These are phyloP conservation scores for Aphis gossypii DNA, from an alignment of 1,140 invertebrate species.

Conservation along the genomic window DNA sequence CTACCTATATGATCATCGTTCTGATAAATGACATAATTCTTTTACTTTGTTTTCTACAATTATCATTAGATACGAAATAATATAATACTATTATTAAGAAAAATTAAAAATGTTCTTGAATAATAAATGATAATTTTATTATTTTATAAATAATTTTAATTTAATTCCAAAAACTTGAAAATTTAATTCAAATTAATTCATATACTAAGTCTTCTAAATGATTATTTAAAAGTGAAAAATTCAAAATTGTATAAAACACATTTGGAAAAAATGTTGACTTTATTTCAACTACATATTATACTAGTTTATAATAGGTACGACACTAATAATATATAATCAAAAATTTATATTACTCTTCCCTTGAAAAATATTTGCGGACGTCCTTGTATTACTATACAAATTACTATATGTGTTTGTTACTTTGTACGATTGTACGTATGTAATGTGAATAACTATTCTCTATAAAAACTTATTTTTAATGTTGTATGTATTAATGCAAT, in stretches of 20 bases:
- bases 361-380: not conserved
- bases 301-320: not conserved
- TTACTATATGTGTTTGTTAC: not conserved
- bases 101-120: not conserved
- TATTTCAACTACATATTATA: not conserved
- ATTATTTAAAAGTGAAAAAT: not conserved
- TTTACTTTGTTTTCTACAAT: not conserved
- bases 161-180: not conserved
- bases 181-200: not conserved
- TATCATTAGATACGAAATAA: not conserved
- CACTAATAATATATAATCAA: constrained; percentile 14
- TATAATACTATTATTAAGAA: not conserved
- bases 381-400: not conserved
- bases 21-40: not conserved
- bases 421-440: too few species aligned
- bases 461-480: too few species aligned
- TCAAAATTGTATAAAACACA: not conserved
- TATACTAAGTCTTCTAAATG: not conserved
- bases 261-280: not conserved
- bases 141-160: not conserved
- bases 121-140: not conserved
- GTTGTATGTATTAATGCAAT: too few species aligned
- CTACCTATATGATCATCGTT: not conserved
- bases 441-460: too few species aligned
- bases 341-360: not conserved